Percentiles rank a stretch among this genome's conserved stretches.
These are phyloP conservation scores for Trissolcus brochymenae DNA, from an alignment of 2,888 invertebrate genomes.

Conservation along the genomic window DNA sequence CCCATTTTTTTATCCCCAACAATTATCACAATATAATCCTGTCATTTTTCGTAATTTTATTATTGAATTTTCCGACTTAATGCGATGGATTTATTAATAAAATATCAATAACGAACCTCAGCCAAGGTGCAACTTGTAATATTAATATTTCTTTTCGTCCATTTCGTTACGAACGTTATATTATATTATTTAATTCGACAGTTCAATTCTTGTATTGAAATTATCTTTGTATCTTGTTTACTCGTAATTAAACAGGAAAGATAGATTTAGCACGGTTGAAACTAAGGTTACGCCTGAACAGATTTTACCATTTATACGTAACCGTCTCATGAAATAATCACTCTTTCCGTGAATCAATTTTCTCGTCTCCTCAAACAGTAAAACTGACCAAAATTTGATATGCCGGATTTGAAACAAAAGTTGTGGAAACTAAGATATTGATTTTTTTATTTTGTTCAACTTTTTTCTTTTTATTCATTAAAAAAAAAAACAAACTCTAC, in stretches of 20 bases:
- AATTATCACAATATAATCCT: conserved; percentile 30
- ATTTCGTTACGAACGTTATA: too few species aligned
- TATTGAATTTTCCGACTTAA: conserved; percentile 21
- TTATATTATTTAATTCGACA: too few species aligned
- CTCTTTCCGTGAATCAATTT: conserved; percentile 17
- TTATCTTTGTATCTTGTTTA: conserved; percentile 12
- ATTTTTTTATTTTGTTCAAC: too few species aligned
- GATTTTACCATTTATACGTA: conserved; percentile 28
- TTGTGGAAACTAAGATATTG: too few species aligned
- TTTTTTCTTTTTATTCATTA: too few species aligned
- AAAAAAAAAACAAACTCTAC: too few species aligned
- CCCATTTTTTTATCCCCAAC: conserved; percentile 29
- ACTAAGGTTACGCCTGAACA: conserved; percentile 43
- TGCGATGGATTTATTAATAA: not conserved
- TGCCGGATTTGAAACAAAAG: too few species aligned
- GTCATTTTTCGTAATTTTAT: conserved; percentile 33
- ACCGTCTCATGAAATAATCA: not conserved
- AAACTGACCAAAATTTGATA: too few species aligned
- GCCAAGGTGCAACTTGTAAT: too few species aligned
- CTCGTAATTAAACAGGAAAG: conserved; percentile 45
- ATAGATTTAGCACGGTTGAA: conserved; percentile 48
- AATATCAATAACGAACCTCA: too few species aligned
- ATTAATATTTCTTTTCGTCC: too few species aligned
- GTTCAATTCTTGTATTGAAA: too few species aligned
- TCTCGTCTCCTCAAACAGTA: not conserved